Percentiles rank a stretch among this genome's conserved stretches.
These are phyloP conservation scores for Zoroaster sp. DNA, from an alignment of 53 echinoderm and acorn worm species.

Conservation along the genomic window DNA sequence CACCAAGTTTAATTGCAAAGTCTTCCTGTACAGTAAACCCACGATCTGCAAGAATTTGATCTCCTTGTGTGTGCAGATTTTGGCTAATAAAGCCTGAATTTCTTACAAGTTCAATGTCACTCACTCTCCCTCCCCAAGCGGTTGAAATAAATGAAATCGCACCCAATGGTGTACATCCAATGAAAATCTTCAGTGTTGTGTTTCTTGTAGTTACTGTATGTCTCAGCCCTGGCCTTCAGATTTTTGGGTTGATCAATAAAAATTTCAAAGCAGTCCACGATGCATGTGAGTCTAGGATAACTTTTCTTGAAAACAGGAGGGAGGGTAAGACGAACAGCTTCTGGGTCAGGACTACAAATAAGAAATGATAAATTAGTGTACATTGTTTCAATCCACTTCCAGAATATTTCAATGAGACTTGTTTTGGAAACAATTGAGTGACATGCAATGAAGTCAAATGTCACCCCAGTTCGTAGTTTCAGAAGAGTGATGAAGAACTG, in stretches of 20 bases:
- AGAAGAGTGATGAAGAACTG: constrained; percentile 37
- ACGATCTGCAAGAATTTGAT: constrained; percentile 23
- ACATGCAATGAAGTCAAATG: constrained; percentile 7
- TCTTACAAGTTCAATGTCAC: constrained; percentile 20
- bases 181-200: constrained; percentile 19
- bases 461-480: constrained; percentile 22
- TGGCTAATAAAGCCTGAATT: constrained; percentile 7
- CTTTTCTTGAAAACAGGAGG: not conserved
- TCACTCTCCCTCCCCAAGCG: too few relatives aligned
- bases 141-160: constrained; percentile 34
- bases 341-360: not conserved
- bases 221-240: constrained; percentile 41
- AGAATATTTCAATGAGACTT: not conserved
- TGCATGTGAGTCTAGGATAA: constrained; percentile 32
- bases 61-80: constrained; percentile 18
- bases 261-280: constrained; percentile 55
- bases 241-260: constrained; percentile 34
- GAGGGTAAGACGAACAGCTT: constrained; percentile 13
- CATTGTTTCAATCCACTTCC: constrained; percentile 10
- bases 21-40: not conserved
- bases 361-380: not conserved
- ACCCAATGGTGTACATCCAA: constrained; percentile 36
- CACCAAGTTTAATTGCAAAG: not conserved
- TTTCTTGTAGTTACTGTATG: constrained; percentile 36
- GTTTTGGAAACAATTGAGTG: constrained; percentile 19